Percentiles rank a stretch among this genome's conserved stretches.
Evolutionary conservation across 2,113 vertebrate genomes (phyloP).

Genomic region (Todiramphus saurophagus): DNA sequence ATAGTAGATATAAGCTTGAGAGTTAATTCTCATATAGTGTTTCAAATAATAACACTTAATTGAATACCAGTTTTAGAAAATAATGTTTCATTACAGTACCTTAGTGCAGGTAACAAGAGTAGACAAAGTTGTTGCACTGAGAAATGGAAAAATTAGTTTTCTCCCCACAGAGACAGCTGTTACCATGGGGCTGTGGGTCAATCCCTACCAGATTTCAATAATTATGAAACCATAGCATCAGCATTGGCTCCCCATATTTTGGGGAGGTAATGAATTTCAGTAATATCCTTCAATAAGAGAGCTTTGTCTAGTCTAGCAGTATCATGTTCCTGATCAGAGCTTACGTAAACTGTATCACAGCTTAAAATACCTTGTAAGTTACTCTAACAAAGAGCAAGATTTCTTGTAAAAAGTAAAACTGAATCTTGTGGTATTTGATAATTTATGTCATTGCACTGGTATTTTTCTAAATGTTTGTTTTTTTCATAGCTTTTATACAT

Average conservation of each 20-base stretch:
- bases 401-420: not conserved
- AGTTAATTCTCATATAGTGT: not conserved
- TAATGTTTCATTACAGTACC: not conserved
- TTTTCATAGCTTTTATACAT: not conserved
- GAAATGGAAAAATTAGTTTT: not conserved
- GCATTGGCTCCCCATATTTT: not conserved
- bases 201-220: not conserved
- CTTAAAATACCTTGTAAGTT: not conserved
- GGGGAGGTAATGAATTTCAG: not conserved
- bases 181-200: not conserved
- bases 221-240: not conserved
- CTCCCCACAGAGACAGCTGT: not conserved
- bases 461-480: not conserved
- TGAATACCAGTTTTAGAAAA: not conserved
- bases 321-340: not conserved
- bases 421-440: not conserved
- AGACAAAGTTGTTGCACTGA: not conserved
- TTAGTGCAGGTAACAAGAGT: not conserved
- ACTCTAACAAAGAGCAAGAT: not conserved
- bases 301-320: not conserved
- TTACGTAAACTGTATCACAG: not conserved
- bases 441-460: not conserved
- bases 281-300: not conserved
- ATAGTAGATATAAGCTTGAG: not conserved
- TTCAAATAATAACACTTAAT: not conserved